Conservation (phyloP, 2,113 vertebrate genomes). For the Hipposideros armiger region DNA sequence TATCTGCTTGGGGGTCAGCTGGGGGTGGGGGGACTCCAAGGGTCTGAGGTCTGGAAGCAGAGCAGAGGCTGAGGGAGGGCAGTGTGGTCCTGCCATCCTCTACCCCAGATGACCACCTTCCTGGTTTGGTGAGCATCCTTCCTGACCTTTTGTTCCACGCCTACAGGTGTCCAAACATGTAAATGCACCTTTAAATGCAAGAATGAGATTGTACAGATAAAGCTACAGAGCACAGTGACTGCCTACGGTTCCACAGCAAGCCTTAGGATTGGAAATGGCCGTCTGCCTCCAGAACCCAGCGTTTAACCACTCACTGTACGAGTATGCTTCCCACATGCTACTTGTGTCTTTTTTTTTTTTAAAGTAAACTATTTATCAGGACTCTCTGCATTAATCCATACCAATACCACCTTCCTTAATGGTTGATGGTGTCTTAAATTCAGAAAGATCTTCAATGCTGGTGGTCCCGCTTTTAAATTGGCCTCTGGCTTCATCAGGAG, state of each 20-base stretch:
- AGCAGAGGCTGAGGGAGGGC: no score
- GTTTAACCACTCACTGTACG: background rate
- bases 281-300: background rate
- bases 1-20: background rate
- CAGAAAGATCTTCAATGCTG: background rate
- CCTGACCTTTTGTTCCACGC: background rate
- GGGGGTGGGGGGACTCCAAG: background rate
- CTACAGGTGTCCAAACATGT: rapidly evolving
- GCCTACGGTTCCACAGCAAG: background rate
- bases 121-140: background rate
- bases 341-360: background rate
- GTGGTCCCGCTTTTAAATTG: no score
- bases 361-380: background rate
- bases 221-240: no score
- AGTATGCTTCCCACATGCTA: background rate
- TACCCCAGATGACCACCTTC: background rate
- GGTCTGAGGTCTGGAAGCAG: background rate
- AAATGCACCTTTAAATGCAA: background rate
- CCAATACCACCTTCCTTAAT: background rate
- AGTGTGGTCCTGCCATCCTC: background rate
- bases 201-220: rapidly evolving
- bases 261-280: no score
- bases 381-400: background rate
- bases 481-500: background rate
- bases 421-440: background rate